These are phyloP conservation scores for Nyctereutes procyonoides DNA, from an alignment of 2,113 vertebrate species.

Conservation along the genomic window DNA sequence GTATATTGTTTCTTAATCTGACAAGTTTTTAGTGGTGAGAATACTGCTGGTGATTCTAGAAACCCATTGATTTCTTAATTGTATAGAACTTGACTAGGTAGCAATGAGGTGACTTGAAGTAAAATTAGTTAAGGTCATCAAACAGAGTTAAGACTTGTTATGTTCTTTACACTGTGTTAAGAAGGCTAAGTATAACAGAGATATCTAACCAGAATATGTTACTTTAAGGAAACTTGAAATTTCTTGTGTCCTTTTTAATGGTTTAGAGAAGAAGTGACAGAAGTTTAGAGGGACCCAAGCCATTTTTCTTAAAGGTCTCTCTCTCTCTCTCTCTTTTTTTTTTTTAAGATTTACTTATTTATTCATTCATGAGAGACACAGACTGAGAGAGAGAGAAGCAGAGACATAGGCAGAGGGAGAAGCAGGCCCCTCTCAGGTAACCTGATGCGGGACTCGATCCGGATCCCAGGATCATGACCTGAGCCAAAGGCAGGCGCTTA, in stretches of 20 bases:
- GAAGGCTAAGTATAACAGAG: not conserved
- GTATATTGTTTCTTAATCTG: not conserved
- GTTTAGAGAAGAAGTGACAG: not conserved
- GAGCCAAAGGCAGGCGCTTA: too few species aligned
- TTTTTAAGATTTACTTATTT: too few species aligned
- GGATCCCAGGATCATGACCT: too few species aligned
- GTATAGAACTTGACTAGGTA: not conserved
- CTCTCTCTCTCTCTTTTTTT: too few species aligned
- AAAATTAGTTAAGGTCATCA: not conserved
- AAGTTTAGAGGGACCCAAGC: not conserved
- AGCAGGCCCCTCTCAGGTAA: too few species aligned
- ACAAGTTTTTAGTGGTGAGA: not conserved
- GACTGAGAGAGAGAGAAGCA: too few species aligned
- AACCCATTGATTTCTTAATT: not conserved
- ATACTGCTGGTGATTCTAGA: not conserved
- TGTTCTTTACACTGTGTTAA: not conserved
- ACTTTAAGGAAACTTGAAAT: not conserved
- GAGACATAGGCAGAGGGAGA: too few species aligned
- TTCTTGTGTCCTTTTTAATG: slow-evolving; percentile 7
- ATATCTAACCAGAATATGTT: not conserved
- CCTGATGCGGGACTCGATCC: too few species aligned
- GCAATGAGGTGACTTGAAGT: not conserved
- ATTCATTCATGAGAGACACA: too few species aligned
- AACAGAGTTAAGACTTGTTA: not conserved
- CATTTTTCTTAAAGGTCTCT: not conserved